Evolutionary conservation across 2,888 invertebrate genomes (phyloP).

Genomic region (Apamea sordens): DNA sequence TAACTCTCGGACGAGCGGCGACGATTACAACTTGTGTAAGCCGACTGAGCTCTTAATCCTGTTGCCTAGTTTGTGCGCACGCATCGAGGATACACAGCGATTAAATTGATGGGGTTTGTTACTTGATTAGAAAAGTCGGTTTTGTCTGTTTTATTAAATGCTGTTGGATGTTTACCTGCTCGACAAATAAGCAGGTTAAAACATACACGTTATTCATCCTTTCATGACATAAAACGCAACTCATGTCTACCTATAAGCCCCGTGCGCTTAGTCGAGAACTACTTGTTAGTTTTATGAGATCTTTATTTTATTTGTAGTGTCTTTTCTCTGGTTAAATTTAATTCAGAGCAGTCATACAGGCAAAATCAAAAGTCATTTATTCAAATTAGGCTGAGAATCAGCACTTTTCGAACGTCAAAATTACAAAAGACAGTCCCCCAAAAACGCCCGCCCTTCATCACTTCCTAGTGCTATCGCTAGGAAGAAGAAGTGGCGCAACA

Average conservation of each 20-base stretch:
- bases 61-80: constrained; percentile 59
- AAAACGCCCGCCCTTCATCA: too few species aligned
- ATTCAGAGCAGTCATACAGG: not conserved
- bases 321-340: not conserved
- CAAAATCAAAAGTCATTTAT: too few species aligned
- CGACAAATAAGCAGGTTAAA: not conserved
- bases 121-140: constrained; percentile 20
- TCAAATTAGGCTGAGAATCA: too few species aligned
- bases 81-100: constrained; percentile 35
- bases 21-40: constrained; percentile 63
- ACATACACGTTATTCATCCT: not conserved
- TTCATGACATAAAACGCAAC: not conserved
- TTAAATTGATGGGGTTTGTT: constrained; percentile 28
- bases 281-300: not conserved
- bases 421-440: too few species aligned
- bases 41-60: constrained; percentile 57
- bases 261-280: not conserved
- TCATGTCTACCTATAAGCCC: not conserved
- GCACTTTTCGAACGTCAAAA: too few species aligned
- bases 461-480: too few species aligned
- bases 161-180: not conserved
- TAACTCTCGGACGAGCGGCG: constrained; percentile 41
- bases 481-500: too few species aligned
- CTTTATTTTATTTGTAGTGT: not conserved
- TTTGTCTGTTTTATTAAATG: constrained; percentile 11